Evolutionary conservation across 2,888 invertebrate genomes (phyloP).

Genomic region (Abrostola triplasia): DNA sequence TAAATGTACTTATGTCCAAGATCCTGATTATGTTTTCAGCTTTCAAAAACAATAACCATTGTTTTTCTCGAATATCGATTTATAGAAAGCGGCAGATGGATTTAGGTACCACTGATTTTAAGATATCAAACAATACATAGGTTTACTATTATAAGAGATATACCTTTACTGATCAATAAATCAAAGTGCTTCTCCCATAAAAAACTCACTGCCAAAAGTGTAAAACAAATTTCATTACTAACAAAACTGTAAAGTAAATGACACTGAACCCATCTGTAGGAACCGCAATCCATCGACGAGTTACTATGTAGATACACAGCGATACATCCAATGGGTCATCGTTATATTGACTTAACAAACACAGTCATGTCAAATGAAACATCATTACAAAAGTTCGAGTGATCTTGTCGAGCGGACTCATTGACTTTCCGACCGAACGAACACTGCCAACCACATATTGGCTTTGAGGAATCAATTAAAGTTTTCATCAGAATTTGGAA

Average conservation of each 20-base stretch:
- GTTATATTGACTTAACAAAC: slow-evolving; percentile 39
- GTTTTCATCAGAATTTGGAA: slow-evolving; percentile 84
- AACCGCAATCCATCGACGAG: background rate
- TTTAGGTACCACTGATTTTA: too few relatives aligned
- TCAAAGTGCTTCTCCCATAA: too few relatives aligned
- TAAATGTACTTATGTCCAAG: too few relatives aligned
- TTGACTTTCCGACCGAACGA: slow-evolving; percentile 74
- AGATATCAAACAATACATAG: too few relatives aligned
- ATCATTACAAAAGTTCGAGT: slow-evolving; percentile 66
- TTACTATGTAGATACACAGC: background rate
- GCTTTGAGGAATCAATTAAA: slow-evolving; percentile 86
- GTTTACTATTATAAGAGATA: too few relatives aligned
- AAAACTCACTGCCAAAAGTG: slow-evolving; percentile 11
- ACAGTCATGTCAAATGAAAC: slow-evolving; percentile 59
- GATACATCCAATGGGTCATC: slow-evolving; percentile 25
- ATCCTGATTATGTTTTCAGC: too few relatives aligned
- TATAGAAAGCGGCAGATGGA: too few relatives aligned
- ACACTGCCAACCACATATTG: slow-evolving; percentile 78
- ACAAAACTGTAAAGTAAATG: background rate
- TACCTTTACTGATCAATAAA: too few relatives aligned
- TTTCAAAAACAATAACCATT: too few relatives aligned
- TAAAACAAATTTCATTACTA: slow-evolving; percentile 15
- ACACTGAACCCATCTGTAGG: slow-evolving; percentile 3
- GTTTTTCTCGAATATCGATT: too few relatives aligned
- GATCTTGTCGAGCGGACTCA: slow-evolving; percentile 48